Conservation (phyloP, 1,140 invertebrate species). For the Ceratina calcarata region DNA sequence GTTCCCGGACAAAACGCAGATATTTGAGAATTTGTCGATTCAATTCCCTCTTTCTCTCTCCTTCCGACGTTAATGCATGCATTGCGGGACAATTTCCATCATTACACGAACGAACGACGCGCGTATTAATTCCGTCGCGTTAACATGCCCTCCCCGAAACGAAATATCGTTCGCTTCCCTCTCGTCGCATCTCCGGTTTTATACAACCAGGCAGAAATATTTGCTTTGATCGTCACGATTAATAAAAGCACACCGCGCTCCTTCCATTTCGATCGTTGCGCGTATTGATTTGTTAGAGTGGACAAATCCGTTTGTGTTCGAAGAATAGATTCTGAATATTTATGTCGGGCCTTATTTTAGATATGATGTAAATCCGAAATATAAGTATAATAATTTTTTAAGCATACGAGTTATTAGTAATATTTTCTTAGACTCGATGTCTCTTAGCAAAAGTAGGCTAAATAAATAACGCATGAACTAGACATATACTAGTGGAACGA, state of each 20-base stretch:
- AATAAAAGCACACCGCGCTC: not conserved
- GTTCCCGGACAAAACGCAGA: slow-evolving; percentile 26
- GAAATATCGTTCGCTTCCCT: not conserved
- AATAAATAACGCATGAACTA: slow-evolving; percentile 24
- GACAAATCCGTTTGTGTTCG: not conserved
- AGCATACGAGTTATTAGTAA: too few species aligned
- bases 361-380: too few species aligned
- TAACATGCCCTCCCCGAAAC: too few species aligned
- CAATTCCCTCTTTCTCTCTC: not conserved
- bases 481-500: slow-evolving; percentile 7
- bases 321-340: too few species aligned
- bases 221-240: not conserved
- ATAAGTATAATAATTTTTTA: too few species aligned
- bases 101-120: not conserved
- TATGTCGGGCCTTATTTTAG: too few species aligned
- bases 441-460: slow-evolving; percentile 18
- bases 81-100: slow-evolving; percentile 1
- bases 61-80: not conserved
- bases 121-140: not conserved
- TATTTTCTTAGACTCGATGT: not conserved
- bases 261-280: not conserved
- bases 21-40: slow-evolving; percentile 53
- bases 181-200: not conserved
- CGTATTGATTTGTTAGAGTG: not conserved
- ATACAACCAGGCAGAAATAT: not conserved